These are phyloP conservation scores for Ageneiosus marmoratus DNA, from an alignment of 2,113 vertebrate species.

Conservation along the genomic window DNA sequence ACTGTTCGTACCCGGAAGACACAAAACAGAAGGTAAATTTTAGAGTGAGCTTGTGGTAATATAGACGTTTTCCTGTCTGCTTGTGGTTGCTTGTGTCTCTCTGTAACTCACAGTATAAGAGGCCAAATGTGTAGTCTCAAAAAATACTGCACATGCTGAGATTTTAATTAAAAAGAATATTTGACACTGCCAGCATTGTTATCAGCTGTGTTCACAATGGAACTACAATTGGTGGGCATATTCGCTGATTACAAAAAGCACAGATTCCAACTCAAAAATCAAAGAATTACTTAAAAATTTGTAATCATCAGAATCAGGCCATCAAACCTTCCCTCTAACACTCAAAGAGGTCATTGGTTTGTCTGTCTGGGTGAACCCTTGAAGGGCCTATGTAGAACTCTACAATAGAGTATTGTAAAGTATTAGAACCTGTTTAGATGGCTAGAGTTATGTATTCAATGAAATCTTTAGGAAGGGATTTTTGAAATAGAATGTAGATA, in stretches of 20 bases:
- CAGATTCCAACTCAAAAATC: not conserved
- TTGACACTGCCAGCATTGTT: no score
- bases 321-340: not conserved
- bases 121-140: not conserved
- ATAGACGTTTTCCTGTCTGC: not conserved
- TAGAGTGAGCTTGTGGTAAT: not conserved
- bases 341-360: not conserved
- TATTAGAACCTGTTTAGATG: not conserved
- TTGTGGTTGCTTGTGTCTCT: not conserved
- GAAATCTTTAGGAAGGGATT: not conserved
- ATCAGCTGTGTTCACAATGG: no score
- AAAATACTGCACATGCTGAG: no score
- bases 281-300: no score
- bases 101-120: not conserved
- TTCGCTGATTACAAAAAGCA: no score
- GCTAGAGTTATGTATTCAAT: not conserved
- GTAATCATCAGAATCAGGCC: no score
- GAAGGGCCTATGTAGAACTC: not conserved
- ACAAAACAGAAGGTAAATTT: not conserved
- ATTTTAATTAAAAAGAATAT: no score
- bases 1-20: not conserved
- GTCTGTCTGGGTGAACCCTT: not conserved
- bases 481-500: not conserved
- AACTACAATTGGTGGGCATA: no score
- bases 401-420: not conserved